phyloP scores from a whole-genome alignment of 1,140 invertebrate species.

The Gryllus bimaculatus region DNA sequence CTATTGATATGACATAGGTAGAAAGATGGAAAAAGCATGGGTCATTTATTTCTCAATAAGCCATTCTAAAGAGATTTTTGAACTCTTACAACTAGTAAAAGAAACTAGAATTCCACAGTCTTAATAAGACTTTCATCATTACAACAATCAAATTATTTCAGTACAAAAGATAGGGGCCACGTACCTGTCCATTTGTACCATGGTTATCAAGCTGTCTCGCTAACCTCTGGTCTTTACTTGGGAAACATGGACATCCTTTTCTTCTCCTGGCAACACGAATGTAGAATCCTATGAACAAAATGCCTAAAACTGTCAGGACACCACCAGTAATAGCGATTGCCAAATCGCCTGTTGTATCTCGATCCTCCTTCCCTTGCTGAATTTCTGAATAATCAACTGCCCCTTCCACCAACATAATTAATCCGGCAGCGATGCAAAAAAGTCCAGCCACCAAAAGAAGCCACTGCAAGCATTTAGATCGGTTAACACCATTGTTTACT shows the following conservation, averaged over 20 bases:
- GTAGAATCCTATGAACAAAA: slow-evolving; percentile 26
- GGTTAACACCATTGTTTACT: slow-evolving; percentile 32
- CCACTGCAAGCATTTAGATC: slow-evolving; percentile 28
- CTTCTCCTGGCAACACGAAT: slow-evolving; percentile 27
- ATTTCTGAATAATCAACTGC: slow-evolving; percentile 22
- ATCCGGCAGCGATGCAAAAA: slow-evolving; percentile 27
- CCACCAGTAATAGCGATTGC: slow-evolving; percentile 25
- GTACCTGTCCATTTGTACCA: slow-evolving; percentile 31
- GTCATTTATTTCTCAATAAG: too few relatives aligned
- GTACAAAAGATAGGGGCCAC: neutral
- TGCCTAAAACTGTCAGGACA: slow-evolving; percentile 27
- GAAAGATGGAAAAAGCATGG: too few relatives aligned
- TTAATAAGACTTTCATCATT: too few relatives aligned
- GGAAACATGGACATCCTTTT: slow-evolving; percentile 30
- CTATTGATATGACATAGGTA: too few relatives aligned
- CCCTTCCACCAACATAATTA: slow-evolving; percentile 29
- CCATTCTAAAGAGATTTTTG: too few relatives aligned
- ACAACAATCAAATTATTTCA: too few relatives aligned
- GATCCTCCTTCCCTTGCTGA: slow-evolving; percentile 8
- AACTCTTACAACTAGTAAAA: too few relatives aligned
- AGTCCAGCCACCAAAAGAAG: slow-evolving; percentile 26
- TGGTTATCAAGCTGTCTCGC: slow-evolving; percentile 30
- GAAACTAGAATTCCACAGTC: too few relatives aligned
- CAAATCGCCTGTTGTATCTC: slow-evolving; percentile 15
- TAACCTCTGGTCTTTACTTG: slow-evolving; percentile 29